Base-by-base conservation (phyloP, 2,888 invertebrate genomes). In the Tanaodytes sp. region DNA sequence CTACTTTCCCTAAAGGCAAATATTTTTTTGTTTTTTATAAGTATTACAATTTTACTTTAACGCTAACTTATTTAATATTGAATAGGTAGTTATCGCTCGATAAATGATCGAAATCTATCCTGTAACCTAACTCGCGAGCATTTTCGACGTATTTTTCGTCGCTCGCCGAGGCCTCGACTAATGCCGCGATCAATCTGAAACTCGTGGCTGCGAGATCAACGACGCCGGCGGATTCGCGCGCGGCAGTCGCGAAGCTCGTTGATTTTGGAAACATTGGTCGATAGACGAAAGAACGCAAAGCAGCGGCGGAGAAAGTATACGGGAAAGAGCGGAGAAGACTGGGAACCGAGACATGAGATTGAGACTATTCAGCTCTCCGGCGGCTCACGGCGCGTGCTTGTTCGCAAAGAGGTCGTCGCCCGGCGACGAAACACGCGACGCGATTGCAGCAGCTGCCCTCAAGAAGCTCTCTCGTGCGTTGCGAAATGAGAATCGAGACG, bases 341-440 rank as follows among this genome's bases (percentile, higher is more conserved):
- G 51, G 54, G 49, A 71, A n/a, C n/a, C n/a, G n/a, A n/a, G n/a
- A n/a, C n/a, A n/a, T n/a, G 59, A 61, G 63, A 55, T 64, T 31
- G 51, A 59, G 49, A 71, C 67, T 71, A 71, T 67, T 67, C 71
- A 64, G 67, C 61, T 67, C 64, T 67, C 55, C 51, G 52, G 66
- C 66, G 71, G 57, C 57, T 63, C 23, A 71, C 63, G 71, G 71
- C 71, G 71, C 67, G 71, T 71, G 67, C 71, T 71, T 67, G 63
- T 61, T 55, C 61, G 63, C 61, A 67, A 71, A 71, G 71, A 64
- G 71, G 71, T 67, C 71, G 71, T 67, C 64, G 59, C 55, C 71
- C 71, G 71, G 54, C 71, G 63, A 62, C 62, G 71, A 71, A 66
- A 66, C 71, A 66, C 66, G 71, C 71, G 62, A 66, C 58, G 66